Percentiles rank a stretch among this genome's conserved stretches.
Evolutionary conservation across 2,888 invertebrate species (phyloP).

Genomic region (Pseudococcus longispinus): DNA sequence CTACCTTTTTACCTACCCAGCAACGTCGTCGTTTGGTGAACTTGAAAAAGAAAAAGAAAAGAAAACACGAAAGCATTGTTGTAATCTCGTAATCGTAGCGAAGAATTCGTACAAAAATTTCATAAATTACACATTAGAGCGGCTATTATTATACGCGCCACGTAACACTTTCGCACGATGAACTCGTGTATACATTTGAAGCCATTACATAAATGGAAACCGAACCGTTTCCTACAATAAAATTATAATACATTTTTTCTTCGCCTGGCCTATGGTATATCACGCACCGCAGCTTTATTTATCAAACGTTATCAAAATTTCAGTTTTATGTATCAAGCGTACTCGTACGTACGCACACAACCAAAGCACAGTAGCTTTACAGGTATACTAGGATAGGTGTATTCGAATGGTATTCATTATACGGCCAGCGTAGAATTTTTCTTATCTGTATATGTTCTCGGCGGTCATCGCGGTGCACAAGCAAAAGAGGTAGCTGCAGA

Average conservation of each 20-base stretch:
- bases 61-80: constrained; percentile 1
- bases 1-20: background rate
- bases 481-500: constrained; percentile 25
- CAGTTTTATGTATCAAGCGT: background rate
- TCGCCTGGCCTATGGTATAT: background rate
- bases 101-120: background rate
- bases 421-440: background rate
- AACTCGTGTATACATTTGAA: background rate
- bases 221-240: constrained; percentile 11
- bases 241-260: constrained; percentile 1
- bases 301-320: constrained; percentile 11
- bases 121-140: constrained; percentile 6
- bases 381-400: background rate
- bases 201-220: constrained; percentile 11
- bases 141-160: constrained; percentile 16
- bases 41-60: background rate
- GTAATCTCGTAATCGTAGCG: constrained; percentile 5
- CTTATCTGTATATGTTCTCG: constrained; percentile 24
- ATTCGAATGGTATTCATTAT: background rate
- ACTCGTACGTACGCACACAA: background rate
- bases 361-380: background rate
- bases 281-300: background rate
- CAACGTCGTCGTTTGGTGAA: background rate
- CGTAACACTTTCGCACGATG: constrained; percentile 11
- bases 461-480: constrained; percentile 16